These are phyloP conservation scores for Diorhabda elongata DNA, from an alignment of 1,140 invertebrate genomes.

Conservation along the genomic window DNA sequence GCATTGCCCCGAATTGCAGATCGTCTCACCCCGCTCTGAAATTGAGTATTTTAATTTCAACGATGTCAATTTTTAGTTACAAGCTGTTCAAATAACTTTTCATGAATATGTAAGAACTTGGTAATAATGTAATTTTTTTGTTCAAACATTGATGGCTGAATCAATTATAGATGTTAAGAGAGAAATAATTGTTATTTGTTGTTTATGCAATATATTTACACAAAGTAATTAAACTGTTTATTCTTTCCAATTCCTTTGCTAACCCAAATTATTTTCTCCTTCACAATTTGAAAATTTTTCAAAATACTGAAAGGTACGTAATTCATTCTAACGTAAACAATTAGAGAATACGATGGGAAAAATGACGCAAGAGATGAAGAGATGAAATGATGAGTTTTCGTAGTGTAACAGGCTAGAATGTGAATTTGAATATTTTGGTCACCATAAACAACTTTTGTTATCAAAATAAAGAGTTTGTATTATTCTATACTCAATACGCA, in stretches of 20 bases:
- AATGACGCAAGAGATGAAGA: no score
- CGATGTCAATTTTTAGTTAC: conserved; percentile 7
- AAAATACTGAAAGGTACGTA: no score
- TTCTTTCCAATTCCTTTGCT: background rate
- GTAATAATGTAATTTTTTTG: background rate
- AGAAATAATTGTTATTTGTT: conserved; percentile 11
- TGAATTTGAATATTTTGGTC: no score
- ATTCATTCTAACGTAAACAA: no score
- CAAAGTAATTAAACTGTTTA: background rate
- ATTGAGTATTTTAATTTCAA: conserved; percentile 3
- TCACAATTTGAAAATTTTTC: no score
- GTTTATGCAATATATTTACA: conserved; percentile 13
- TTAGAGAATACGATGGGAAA: no score
- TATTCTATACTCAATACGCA: no score
- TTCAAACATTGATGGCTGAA: conserved; percentile 4
- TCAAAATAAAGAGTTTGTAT: no score
- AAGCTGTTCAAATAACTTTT: background rate
- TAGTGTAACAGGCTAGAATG: no score
- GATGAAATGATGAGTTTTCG: no score
- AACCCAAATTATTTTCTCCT: no score
- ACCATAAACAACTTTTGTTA: no score
- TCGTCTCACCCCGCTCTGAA: background rate
- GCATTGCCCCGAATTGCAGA: background rate
- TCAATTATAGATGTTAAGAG: conserved; percentile 3
- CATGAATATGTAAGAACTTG: background rate